Evolutionary conservation across 2,888 invertebrate species (phyloP), one percentile per base, ranked within the genome.

Genomic region (Lutraria lutraria): DNA sequence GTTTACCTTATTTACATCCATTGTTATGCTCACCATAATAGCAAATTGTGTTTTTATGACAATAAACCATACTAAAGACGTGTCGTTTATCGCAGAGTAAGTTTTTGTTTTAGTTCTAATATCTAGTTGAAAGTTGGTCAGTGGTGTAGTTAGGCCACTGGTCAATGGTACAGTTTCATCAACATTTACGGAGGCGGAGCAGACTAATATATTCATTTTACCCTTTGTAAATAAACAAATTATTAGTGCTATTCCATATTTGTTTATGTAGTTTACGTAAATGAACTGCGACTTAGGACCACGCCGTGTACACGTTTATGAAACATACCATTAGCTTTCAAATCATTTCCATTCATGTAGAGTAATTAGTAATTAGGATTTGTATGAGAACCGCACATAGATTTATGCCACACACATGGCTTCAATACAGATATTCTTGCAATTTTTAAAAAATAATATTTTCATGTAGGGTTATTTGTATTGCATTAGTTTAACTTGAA

Each of bases 41-140:
- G 98, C 98, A 97, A 99, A 99, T 98, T 99, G 99, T 98, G 98
- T 99, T 97, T 98, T 99, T 97, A 99, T 99, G 99, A 99, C 99
- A 52, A 91, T 95, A 83, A 94, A 54, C 53, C 76, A 88, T 52
- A 79, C 88, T 31, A 31, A 60, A 54, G 80, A 87, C 29, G 83
- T 82, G 15, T 85, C 89, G 4, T 68, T 82, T 56, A 54, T 88
- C 29, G 68, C 88, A 83, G 91, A 91, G 91, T 91, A 91, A 91
- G 91, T 89, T 52, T 15, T 34, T 76, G 76, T 76, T 76, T 76
- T 19, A 76, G 76, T 76, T 76, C 2, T 16, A 31, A 34, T 31
- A 31, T 31, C 29, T 34, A 25, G 12, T 68, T 25, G 43, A 43
- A 43, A 8, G 43, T 43, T 43, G 43, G 43, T 43, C 43, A 43